A percentile compares a stretch with the other conserved stretches of the same genome.
phyloP scores from a whole-genome alignment of 2,113 vertebrate genomes.

The Corynorhinus townsendii region DNA sequence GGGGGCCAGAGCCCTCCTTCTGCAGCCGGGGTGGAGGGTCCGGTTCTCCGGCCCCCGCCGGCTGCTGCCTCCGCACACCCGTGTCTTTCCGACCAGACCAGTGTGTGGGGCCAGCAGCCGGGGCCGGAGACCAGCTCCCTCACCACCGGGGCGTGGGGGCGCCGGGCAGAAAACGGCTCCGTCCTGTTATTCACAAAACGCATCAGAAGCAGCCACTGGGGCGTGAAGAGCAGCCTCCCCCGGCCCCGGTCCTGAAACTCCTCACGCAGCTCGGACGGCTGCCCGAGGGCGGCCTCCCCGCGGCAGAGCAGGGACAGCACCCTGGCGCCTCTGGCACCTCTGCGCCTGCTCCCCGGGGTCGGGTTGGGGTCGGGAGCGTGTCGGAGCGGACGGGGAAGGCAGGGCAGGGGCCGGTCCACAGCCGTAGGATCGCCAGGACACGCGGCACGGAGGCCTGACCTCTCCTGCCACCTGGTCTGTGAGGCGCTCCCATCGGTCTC shows the following conservation, averaged over 20 bases:
- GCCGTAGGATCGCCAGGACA: fast-evolving
- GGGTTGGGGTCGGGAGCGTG: too few relatives aligned
- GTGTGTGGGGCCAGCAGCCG: background rate
- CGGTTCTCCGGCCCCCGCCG: background rate
- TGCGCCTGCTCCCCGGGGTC: background rate
- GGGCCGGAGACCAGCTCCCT: background rate
- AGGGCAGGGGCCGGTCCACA: fast-evolving
- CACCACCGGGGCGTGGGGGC: background rate
- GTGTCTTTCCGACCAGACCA: fast-evolving
- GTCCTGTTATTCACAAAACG: constrained; percentile 5
- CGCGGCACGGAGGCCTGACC: background rate
- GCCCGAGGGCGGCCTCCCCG: background rate
- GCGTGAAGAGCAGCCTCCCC: background rate
- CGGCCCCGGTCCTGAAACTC: fast-evolving
- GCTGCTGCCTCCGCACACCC: fast-evolving
- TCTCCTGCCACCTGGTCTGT: fast-evolving
- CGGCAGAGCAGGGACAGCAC: background rate
- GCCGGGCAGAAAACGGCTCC: background rate
- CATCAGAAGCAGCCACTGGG: background rate
- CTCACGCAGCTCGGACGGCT: fast-evolving
- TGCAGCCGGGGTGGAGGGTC: background rate
- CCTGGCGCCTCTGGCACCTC: too few relatives aligned
- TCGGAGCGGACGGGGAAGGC: background rate
- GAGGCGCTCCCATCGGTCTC: background rate
- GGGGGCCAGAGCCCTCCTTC: too few relatives aligned